Base-by-base conservation (phyloP, 2,797 vertebrate species). In the Atherinosoma microstoma region DNA sequence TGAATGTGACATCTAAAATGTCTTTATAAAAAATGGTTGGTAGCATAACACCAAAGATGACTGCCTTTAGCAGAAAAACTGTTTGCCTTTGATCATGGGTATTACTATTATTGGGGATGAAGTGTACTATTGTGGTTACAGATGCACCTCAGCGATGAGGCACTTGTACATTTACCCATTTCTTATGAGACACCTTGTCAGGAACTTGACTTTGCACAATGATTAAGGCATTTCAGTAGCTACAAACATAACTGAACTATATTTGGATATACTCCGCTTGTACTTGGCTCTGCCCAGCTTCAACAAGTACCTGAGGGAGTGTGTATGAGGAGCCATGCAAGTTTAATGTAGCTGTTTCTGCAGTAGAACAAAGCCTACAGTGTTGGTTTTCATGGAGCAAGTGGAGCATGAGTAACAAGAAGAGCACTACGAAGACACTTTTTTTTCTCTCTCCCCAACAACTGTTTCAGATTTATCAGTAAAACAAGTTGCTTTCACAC, bases 271-370 rank as follows among this genome's bases (percentile, higher is more conserved):
- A 38, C 29, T 56, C 16, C 29, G 65, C 42, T 72, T 73, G 24
- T 36, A n/a, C 49, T 82, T 35, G 2, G 53, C 16, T 47, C 42
- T 64, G 67, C 70, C 24, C 56, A 18, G n/a, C 63, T 73, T 79
- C 80, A 84, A 87, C 79, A 84, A 76, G 84, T 86, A 77, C 83
- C 80, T 34, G 35, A 66, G 81, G 83, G 80, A 79, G 76, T 45
- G 54, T n/a, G 78, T 67, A 79, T 68, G 80, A 74, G 56, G 69
- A 83, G 65, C 77, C 71, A 89, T 91, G 80, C 80, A 87, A 84
- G 78, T 90, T 92, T 88, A 90, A 90, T 91, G 73, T 76, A 78
- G 78, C 78, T 79, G 67, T 83, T 89, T 82, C 79, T 87, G 78
- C 84, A 53, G 69, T 61, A 82, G 85, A 92, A 86, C 82, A 87